Conservation (phyloP, 2,888 invertebrate species). For the Hypomecis atomaria region DNA sequence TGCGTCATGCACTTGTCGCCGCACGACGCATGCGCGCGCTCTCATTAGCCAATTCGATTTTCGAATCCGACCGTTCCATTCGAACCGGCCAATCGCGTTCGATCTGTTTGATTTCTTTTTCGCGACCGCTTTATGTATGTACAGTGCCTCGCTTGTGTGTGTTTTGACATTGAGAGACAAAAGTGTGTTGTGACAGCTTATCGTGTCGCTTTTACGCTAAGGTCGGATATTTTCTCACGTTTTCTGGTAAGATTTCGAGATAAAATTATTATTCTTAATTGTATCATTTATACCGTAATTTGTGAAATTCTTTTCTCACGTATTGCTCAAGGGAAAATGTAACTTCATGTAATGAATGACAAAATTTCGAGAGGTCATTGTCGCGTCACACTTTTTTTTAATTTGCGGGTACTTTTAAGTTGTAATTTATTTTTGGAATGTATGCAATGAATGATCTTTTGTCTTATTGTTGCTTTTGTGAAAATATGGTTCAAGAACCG, state of each 20-base stretch:
- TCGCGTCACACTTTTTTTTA: conserved; percentile 32
- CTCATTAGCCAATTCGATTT: conserved; percentile 69
- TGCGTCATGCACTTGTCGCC: conserved; percentile 69
- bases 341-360: conserved; percentile 38
- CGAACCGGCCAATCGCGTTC: conserved; percentile 73
- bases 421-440: conserved; percentile 22
- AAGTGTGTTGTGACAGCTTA: conserved; percentile 52
- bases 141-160: conserved; percentile 70
- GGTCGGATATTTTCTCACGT: conserved; percentile 76
- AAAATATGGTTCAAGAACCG: conserved; percentile 17
- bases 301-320: conserved; percentile 45
- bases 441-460: conserved; percentile 19
- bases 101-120: conserved; percentile 75
- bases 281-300: conserved; percentile 52
- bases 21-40: conserved; percentile 63
- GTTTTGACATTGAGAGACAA: conserved; percentile 64
- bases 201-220: conserved; percentile 47
- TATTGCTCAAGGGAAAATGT: conserved; percentile 31
- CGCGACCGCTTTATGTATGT: conserved; percentile 67
- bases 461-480: conserved; percentile 22
- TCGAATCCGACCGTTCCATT: conserved; percentile 65
- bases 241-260: conserved; percentile 67
- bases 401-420: conserved; percentile 35
- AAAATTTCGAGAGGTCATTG: conserved; percentile 37
- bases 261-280: conserved; percentile 55